Base-by-base conservation (phyloP, 2,797 vertebrate genomes). In the Iguana delicatissima region DNA sequence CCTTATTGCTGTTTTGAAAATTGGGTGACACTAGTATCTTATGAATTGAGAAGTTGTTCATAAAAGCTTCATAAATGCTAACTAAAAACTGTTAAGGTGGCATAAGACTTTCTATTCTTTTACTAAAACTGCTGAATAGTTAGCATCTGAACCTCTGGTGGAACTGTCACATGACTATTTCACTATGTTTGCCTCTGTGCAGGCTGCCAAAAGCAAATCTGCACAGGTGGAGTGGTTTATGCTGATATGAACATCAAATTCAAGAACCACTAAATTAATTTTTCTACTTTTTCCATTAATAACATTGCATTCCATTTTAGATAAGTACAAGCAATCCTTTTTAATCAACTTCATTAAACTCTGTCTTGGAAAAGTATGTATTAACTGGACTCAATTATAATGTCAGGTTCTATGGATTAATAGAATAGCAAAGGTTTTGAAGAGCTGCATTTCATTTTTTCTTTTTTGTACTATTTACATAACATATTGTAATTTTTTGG, bases 261-360 rank as follows among this genome's bases (percentile, higher is more conserved):
- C 72, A 88, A 55, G 1, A 13, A 85, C 0, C 1, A 81, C 0
- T 20, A 90, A 80, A 81, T 55, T 80, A 64, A 62, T 89, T 74
- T 80, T 89, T 80, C 4, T 64, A 6, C 13, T 89, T 90, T 55
- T 87, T 55, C 79, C 22, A 52, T 35, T 92, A 57, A 55, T 87
- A 92, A 80, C 22, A 12, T n/a, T 16, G 14, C 1, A 6, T 1
- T 88, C 77, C 1, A 35, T 62, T 0, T 84, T 89, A 89, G 18
- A 5, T 69, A 88, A 89, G 5, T 0, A 80, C 74, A 2, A 52
- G 73, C 1, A 89, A 87, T 87, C 57, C 57, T 85, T 92, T 92
- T 90, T 20, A 64, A 83, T 76, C 4, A 80, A n/a, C 84, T 67
- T 88, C 13, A n/a, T 22, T 89, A 22, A 42, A 6, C 42, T 86